Evolutionary conservation across 1,140 invertebrate species (phyloP), one percentile per base, ranked within the genome.

Genomic region (Papilio polyxenes): DNA sequence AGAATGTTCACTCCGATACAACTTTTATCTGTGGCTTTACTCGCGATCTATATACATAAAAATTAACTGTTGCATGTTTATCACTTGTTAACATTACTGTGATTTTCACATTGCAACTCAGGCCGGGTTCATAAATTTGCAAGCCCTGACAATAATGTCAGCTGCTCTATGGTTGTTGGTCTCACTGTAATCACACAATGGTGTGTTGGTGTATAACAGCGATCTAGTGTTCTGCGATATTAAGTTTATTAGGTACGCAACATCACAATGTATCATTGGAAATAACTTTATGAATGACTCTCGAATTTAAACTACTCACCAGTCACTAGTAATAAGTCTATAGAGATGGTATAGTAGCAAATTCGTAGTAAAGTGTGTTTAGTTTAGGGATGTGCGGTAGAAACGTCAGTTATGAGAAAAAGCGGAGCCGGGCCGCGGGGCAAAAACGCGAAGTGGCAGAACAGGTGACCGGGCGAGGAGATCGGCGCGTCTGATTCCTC

Each of bases 381-480:
- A 85, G 83, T 82, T 86, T 85, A 90, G 88, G 87, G 87, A 89
- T 89, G 87, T 80, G 83, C 82, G 82, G 74, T 85, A 85, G 82
- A 86, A 87, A 88, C 86, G 78, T 85, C 83, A 86, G 83, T 72
- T 85, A 85, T 82, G 75, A 87, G 86, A 89, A 89, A 88, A 89
- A 89, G 86, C 82, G 81, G 86, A 85, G 81, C 82, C 86, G 78
- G 83, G 85, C 82, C 82, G 65, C 40, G 40, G n/a, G 53, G 85
- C 76, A 89, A 90, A 89, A 89, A 89, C 82, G 82, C 82, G 84
- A 86, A 77, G 75, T 85, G 83, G 83, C 82, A 82, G 83, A 85
- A 86, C 86, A 87, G 85, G 84, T 86, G 89, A 90, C 82, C 88
- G 83, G 84, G 72, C 82, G 77, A 75, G 44, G 59, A 80, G 37